These are phyloP conservation scores for Ostrea edulis DNA, from an alignment of 1,140 invertebrate species.

Conservation along the genomic window DNA sequence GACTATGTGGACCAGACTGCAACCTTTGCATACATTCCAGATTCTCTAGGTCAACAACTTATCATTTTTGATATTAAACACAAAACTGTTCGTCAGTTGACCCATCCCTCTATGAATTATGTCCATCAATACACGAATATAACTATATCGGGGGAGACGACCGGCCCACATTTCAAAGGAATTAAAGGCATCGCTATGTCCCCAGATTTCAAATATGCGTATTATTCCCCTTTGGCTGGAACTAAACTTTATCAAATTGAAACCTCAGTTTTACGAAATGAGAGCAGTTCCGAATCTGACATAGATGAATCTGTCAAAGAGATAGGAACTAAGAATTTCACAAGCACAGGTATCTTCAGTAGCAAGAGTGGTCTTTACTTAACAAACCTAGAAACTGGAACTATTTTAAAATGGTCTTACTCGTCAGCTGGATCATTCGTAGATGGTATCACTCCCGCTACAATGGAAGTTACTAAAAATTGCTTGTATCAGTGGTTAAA, in stretches of 20 bases:
- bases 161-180: slow-evolving; percentile 14
- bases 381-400: slow-evolving; percentile 46
- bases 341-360: slow-evolving; percentile 53
- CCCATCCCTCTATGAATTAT: slow-evolving; percentile 60
- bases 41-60: slow-evolving; percentile 60
- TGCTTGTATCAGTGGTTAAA: slow-evolving; percentile 53
- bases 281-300: not conserved
- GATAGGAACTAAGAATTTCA: slow-evolving; percentile 54
- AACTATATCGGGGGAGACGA: slow-evolving; percentile 41
- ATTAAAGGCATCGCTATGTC: slow-evolving; percentile 64
- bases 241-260: slow-evolving; percentile 58
- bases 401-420: slow-evolving; percentile 38
- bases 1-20: slow-evolving; percentile 57
- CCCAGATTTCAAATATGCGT: slow-evolving; percentile 58
- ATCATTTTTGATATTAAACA: slow-evolving; percentile 62
- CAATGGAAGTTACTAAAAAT: slow-evolving; percentile 38
- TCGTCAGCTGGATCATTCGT: slow-evolving; percentile 11
- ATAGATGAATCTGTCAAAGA: slow-evolving; percentile 50
- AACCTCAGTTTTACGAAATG: slow-evolving; percentile 55
- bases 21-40: slow-evolving; percentile 67
- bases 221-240: slow-evolving; percentile 57
- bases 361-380: slow-evolving; percentile 39
- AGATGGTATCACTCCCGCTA: not conserved
- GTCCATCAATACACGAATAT: slow-evolving; percentile 51
- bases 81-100: slow-evolving; percentile 54